These are phyloP conservation scores for Caenorhabditis latens DNA, from an alignment of 1,140 invertebrate species.

Conservation along the genomic window DNA sequence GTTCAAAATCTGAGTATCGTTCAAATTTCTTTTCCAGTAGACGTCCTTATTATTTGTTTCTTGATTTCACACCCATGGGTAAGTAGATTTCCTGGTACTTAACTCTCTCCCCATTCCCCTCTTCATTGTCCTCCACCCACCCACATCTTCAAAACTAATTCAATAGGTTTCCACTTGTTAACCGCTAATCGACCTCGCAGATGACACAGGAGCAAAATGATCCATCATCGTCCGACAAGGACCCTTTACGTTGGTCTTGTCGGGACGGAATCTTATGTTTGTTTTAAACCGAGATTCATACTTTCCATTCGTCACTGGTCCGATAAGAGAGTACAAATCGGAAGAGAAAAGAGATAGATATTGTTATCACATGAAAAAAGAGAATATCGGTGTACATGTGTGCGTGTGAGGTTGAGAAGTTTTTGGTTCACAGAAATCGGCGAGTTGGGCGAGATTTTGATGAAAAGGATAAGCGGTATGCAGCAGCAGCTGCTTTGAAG, in stretches of 20 bases:
- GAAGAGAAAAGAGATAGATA: conserved; percentile 16
- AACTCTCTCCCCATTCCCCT: not conserved
- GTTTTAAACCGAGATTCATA: conserved; percentile 53
- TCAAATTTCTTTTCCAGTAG: not conserved
- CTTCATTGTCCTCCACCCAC: not conserved
- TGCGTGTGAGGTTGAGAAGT: conserved; percentile 1
- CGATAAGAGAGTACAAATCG: conserved; percentile 52
- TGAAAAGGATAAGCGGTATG: not conserved
- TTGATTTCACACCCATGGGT: no score
- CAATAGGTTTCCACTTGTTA: conserved; percentile 47
- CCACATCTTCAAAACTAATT: not conserved
- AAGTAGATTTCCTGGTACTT: conserved; percentile 17
- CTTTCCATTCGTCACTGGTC: conserved; percentile 26
- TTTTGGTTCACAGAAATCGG: conserved; percentile 1
- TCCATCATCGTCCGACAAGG: conserved; percentile 46
- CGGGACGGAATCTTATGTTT: conserved; percentile 40
- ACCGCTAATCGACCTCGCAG: conserved; percentile 52
- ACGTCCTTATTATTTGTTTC: not conserved
- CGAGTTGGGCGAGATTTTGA: not conserved
- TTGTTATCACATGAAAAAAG: conserved; percentile 47
- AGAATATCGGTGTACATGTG: not conserved
- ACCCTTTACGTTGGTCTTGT: conserved; percentile 21
- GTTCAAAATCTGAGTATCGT: no score
- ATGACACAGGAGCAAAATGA: conserved; percentile 34
- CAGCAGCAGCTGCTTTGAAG: not conserved